Base-by-base conservation (phyloP, 2,888 invertebrate species). In the Mythimna loreyi region DNA sequence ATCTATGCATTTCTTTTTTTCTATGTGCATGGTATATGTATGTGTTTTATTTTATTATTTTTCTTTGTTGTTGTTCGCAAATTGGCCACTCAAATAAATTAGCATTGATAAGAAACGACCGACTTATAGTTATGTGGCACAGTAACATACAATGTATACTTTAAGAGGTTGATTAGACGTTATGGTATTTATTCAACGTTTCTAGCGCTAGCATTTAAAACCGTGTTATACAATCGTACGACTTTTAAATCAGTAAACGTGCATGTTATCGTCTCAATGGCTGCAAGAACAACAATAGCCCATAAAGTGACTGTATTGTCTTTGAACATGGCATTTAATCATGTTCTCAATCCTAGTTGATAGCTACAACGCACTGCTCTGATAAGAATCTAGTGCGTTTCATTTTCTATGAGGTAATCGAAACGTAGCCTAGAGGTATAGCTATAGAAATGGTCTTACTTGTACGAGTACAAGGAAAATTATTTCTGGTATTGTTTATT, bases 271-370 rank as follows among this genome's bases (percentile, higher is more conserved):
- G 61, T 45, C 19, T 33, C n/a, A 65, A 65, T 76, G 71, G 40
- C 30, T 61, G 75, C 60, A 40, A 59, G 33, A 50, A 63, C 36
- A 67, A 76, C 60, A 76, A 72, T 72, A 72, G 67, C 25, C 16
- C 45, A 52, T 66, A 58, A 77, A 81, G 69, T 64, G 70, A 79
- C 65, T 68, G 67, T 65, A 76, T 75, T 81, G 81, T 81, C 79
- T 78, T 72, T 52, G 33, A 61, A 59, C 76, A 75, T 74, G 55
- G 49, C 56, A 47, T 53, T 61, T 58, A 61, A 71, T 11, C 45
- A 56, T 55, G 63, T 72, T 64, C 56, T 60, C 52, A 77, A 61
- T 77, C 19, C 59, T 52, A 30, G 56, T n/a, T 60, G 40, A 77
- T 59, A 40, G 60, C 33, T 52, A 40, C 28, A 61, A 36, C 25